Evolutionary conservation across 2,888 invertebrate species (phyloP).

Genomic region (Epirrita christyi): DNA sequence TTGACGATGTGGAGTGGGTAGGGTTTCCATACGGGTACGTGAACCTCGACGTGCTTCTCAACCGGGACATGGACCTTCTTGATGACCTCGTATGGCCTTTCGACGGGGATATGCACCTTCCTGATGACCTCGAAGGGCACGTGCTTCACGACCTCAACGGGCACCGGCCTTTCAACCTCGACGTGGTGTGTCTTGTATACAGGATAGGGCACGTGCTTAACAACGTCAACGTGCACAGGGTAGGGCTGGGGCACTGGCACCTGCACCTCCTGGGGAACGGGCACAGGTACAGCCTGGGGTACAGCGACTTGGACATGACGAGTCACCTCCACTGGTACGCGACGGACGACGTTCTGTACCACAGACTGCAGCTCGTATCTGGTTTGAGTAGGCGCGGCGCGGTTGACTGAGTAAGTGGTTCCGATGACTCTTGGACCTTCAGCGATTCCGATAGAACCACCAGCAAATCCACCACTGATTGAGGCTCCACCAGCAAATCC

Average conservation of each 20-base stretch:
- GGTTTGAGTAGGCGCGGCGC: conserved; percentile 51
- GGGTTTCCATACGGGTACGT: conserved; percentile 77
- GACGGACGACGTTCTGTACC: conserved; percentile 73
- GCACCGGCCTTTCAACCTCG: conserved; percentile 74
- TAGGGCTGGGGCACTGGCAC: conserved; percentile 79
- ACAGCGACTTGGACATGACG: conserved; percentile 71
- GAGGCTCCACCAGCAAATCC: conserved; percentile 19
- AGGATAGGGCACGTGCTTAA: conserved; percentile 75
- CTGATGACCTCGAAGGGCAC: conserved; percentile 76
- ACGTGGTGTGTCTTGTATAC: conserved; percentile 76
- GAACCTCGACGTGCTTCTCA: conserved; percentile 75
- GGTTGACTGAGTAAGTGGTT: conserved; percentile 61
- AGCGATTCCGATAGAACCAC: conserved; percentile 29
- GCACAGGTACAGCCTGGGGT: conserved; percentile 70
- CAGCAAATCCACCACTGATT: conserved; percentile 16
- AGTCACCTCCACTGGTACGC: conserved; percentile 75
- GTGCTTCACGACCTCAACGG: conserved; percentile 69
- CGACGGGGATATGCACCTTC: conserved; percentile 71
- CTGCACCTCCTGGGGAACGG: conserved; percentile 71
- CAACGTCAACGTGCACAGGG: conserved; percentile 75
- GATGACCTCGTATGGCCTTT: conserved; percentile 77
- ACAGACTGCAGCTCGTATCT: conserved; percentile 77
- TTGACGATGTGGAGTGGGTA: conserved; percentile 79
- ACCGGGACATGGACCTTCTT: conserved; percentile 74
- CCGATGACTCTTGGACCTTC: conserved; percentile 62